Percentiles rank a stretch among this genome's conserved stretches.
phyloP scores from a whole-genome alignment of 1,140 invertebrate genomes.

The Rhynchophorus ferrugineus region DNA sequence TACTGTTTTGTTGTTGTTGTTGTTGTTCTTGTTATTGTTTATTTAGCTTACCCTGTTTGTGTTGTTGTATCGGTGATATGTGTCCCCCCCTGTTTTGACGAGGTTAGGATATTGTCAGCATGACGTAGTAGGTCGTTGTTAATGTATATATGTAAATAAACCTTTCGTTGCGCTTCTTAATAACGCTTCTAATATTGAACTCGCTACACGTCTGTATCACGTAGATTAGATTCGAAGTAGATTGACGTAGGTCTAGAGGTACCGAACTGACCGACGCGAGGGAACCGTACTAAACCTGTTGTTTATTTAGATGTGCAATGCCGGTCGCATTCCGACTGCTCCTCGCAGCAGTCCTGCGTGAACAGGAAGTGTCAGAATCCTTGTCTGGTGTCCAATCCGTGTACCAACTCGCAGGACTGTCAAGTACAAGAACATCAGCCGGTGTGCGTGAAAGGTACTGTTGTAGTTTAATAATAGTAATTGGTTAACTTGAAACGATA shows the following conservation, averaged over 20 bases:
- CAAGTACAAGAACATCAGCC: conserved; percentile 70
- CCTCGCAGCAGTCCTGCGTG: conserved; percentile 66
- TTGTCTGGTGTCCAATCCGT: conserved; percentile 51
- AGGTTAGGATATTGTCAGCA: not conserved
- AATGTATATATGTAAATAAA: conserved; percentile 21
- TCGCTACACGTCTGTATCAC: not conserved
- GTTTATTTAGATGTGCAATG: conserved; percentile 59
- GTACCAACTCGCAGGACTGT: conserved; percentile 58
- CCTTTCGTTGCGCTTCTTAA: not conserved
- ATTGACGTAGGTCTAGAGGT: no score
- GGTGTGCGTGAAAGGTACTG: conserved; percentile 66
- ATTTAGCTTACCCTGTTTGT: no score
- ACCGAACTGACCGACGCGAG: no score
- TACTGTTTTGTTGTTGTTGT: no score
- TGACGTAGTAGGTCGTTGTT: not conserved
- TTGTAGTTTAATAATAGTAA: no score
- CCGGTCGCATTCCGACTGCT: conserved; percentile 60
- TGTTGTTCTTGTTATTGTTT: no score
- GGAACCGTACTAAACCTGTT: no score
- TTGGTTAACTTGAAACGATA: no score
- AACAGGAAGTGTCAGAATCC: conserved; percentile 68
- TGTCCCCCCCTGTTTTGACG: no score
- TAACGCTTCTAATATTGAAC: not conserved
- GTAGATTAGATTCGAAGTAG: not conserved
- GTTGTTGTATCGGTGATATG: no score